phyloP scores from a whole-genome alignment of 1,140 invertebrate genomes.

The Mactra quadrangularis region DNA sequence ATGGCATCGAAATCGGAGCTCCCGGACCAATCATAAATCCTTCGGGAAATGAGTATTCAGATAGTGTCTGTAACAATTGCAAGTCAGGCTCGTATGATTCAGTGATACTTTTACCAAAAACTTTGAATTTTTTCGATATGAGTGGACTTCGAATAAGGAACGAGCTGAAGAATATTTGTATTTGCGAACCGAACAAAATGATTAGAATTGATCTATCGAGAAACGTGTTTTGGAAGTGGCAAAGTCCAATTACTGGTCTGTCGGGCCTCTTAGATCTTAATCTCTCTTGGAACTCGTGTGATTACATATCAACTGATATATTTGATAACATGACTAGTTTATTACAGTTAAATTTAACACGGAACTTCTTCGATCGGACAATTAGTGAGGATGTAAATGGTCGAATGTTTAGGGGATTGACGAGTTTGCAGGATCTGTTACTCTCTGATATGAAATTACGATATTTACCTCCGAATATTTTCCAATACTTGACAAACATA shows the following conservation, averaged over 20 bases:
- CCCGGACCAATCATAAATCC: no score
- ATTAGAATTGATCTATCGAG: not conserved
- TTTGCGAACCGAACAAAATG: conserved; percentile 16
- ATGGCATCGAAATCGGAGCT: no score
- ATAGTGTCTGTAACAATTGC: no score
- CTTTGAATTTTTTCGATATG: not conserved
- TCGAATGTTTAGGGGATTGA: conserved; percentile 4
- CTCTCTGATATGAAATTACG: conserved; percentile 15
- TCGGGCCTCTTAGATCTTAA: not conserved
- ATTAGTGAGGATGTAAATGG: conserved; percentile 2
- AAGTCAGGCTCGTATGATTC: not conserved
- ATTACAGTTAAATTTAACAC: not conserved
- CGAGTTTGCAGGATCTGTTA: not conserved
- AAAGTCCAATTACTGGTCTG: conserved; percentile 16
- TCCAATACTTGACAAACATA: not conserved
- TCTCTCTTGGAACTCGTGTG: conserved; percentile 27
- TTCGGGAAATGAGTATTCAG: no score
- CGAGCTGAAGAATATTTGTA: conserved; percentile 14
- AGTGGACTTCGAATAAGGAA: not conserved
- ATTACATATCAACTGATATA: not conserved
- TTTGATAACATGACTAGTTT: conserved; percentile 4
- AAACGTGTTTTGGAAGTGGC: not conserved
- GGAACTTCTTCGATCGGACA: conserved; percentile 1
- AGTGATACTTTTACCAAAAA: not conserved
- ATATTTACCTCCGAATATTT: conserved; percentile 15